Conservation (phyloP, 2,113 vertebrate species). For the Ivindomyrus marchei region DNA sequence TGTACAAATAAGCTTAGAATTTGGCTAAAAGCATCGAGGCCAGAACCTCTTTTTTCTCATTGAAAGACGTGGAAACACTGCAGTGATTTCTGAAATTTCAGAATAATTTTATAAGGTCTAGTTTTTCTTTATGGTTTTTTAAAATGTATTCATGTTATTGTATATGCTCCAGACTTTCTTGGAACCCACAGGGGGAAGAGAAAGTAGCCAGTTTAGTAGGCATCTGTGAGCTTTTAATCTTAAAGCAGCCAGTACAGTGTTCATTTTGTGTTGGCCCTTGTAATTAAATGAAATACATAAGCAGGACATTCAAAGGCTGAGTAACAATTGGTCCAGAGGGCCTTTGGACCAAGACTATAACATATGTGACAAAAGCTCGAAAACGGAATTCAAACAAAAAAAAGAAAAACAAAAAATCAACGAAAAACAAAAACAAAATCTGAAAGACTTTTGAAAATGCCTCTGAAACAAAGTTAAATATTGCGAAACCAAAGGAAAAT, state of each 20-base stretch:
- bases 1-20: constrained; percentile 3
- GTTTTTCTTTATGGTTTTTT: not conserved
- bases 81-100: not conserved
- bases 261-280: not conserved
- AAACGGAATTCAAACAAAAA: not conserved
- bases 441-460: not conserved
- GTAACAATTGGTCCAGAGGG: not conserved
- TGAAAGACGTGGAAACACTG: not conserved
- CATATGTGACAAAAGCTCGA: not conserved
- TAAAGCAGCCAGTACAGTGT: not conserved
- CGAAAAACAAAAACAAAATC: not conserved
- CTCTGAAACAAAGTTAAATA: not conserved
- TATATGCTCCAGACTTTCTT: not conserved
- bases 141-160: not conserved
- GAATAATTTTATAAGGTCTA: not conserved
- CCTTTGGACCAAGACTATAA: not conserved
- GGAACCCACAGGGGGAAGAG: not conserved
- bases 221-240: not conserved
- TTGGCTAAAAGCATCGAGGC: not conserved
- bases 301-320: not conserved
- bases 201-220: not conserved
- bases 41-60: not conserved
- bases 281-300: not conserved
- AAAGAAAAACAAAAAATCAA: not conserved
- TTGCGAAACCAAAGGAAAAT: not conserved